Evolutionary conservation across 2,113 vertebrate species (phyloP).

Genomic region (Himantopus leucocephalus): DNA sequence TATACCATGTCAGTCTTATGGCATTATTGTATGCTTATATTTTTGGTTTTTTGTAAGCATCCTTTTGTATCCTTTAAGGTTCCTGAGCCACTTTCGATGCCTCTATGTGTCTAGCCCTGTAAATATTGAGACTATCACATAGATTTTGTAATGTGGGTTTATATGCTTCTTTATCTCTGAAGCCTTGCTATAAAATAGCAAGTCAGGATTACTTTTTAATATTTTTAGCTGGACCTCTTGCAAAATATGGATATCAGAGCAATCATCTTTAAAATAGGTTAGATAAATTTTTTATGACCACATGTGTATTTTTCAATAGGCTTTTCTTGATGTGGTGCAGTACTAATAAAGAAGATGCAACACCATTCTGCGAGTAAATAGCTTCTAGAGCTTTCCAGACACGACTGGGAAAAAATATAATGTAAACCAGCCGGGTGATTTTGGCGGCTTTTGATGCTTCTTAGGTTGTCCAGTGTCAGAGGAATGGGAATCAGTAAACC

Average conservation of each 20-base stretch:
- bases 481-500: background rate
- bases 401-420: background rate
- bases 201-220: background rate
- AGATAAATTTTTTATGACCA: slow-evolving; percentile 10
- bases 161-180: background rate
- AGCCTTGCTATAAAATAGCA: background rate
- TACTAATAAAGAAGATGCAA: background rate
- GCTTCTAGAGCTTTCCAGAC: slow-evolving; percentile 2
- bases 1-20: background rate
- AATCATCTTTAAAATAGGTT: slow-evolving; percentile 18
- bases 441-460: background rate
- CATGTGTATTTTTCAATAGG: background rate
- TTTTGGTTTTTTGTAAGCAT: background rate
- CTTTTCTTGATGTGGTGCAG: background rate
- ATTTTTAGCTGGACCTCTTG: background rate
- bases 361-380: background rate
- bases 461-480: background rate
- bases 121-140: background rate
- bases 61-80: background rate
- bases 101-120: background rate
- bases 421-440: background rate
- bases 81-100: background rate
- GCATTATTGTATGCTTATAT: background rate
- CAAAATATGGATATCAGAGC: background rate
- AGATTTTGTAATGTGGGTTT: slow-evolving; percentile 5